Conservation (phyloP, 2,888 invertebrate genomes). For the Phortica okadai region DNA sequence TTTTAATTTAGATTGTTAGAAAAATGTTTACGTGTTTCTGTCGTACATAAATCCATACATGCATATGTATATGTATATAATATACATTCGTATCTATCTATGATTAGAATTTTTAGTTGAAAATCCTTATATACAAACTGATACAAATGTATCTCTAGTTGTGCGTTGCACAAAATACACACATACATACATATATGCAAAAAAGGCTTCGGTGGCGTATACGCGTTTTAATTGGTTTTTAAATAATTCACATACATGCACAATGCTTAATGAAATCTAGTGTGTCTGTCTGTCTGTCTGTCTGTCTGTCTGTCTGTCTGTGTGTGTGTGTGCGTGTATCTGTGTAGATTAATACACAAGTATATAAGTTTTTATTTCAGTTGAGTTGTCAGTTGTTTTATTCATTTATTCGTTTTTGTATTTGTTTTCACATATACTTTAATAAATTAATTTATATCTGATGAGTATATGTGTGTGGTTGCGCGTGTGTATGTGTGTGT, state of each 20-base stretch:
- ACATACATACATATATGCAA: not conserved
- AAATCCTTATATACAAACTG: not conserved
- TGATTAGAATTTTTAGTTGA: slow-evolving; percentile 29
- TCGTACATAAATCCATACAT: not conserved
- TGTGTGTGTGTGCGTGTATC: slow-evolving; percentile 1
- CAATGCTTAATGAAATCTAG: not conserved
- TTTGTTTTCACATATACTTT: slow-evolving; percentile 30
- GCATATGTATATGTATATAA: not conserved
- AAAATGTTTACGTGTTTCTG: slow-evolving; percentile 32
- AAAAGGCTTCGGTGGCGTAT: slow-evolving; percentile 56
- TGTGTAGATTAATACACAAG: slow-evolving; percentile 16
- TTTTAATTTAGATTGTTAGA: slow-evolving; percentile 69
- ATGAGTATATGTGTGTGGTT: not conserved
- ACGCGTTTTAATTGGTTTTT: slow-evolving; percentile 69
- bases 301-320: too few species aligned
- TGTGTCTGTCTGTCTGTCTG: not conserved
- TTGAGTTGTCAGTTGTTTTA: slow-evolving; percentile 27
- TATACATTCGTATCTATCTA: slow-evolving; percentile 10
- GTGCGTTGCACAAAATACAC: not conserved
- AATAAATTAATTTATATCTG: slow-evolving; percentile 9
- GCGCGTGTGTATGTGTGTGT: slow-evolving; percentile 11
- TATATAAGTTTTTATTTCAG: slow-evolving; percentile 48
- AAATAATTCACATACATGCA: slow-evolving; percentile 58
- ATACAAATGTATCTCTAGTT: not conserved
- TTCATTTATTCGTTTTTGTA: slow-evolving; percentile 21